Evolutionary conservation across 1,140 invertebrate genomes (phyloP).

Genomic region (Drosophila setifemur): DNA sequence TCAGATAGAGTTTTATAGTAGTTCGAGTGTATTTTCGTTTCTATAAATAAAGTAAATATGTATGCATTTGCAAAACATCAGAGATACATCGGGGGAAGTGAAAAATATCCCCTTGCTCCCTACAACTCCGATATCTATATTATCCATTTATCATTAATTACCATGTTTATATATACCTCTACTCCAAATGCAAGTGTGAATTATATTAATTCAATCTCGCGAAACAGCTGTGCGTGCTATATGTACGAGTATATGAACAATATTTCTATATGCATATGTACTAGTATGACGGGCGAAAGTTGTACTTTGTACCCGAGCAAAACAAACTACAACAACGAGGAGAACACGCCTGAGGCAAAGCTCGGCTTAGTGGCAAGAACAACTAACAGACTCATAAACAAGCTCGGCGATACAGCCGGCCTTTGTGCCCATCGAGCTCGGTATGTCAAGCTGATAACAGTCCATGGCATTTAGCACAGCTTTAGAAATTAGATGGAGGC

Average conservation of each 20-base stretch:
- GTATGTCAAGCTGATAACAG: slow-evolving; percentile 50
- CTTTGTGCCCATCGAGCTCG: slow-evolving; percentile 2
- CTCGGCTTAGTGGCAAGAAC: slow-evolving; percentile 47
- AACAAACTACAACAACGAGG: neutral
- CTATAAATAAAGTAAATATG: too few relatives aligned
- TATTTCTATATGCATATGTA: neutral
- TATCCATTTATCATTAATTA: too few relatives aligned
- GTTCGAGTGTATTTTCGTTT: too few relatives aligned
- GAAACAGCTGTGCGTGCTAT: slow-evolving; percentile 12
- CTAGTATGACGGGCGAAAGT: slow-evolving; percentile 9
- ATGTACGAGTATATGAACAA: neutral
- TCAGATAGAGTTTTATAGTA: too few relatives aligned
- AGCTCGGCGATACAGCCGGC: slow-evolving; percentile 23
- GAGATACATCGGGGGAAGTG: too few relatives aligned
- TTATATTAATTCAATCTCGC: neutral
- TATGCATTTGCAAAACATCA: too few relatives aligned
- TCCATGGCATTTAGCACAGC: slow-evolving; percentile 6
- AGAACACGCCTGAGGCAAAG: slow-evolving; percentile 39
- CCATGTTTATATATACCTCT: too few relatives aligned
- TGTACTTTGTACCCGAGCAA: slow-evolving; percentile 58
- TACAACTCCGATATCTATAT: too few relatives aligned
- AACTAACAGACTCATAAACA: slow-evolving; percentile 19
- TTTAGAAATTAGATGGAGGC: slow-evolving; percentile 6
- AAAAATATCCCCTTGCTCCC: too few relatives aligned
- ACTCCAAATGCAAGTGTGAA: too few relatives aligned